Base-by-base conservation (phyloP, 1,140 invertebrate genomes). In the Hyles vespertilio region DNA sequence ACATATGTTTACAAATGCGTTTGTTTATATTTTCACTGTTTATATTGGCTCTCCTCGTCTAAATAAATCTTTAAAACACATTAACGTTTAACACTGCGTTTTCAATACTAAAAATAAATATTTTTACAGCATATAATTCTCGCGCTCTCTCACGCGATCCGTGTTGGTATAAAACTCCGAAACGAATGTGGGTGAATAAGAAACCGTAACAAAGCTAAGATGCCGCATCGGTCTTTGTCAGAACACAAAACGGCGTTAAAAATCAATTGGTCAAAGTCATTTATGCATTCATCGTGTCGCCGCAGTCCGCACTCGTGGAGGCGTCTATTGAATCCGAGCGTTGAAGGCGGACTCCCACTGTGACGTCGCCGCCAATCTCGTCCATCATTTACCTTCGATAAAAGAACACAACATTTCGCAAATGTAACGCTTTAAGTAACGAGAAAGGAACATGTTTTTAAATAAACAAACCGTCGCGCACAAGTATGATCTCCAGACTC, bases 191-290 rank as follows among this genome's bases (percentile, higher is more conserved):
- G 12, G 59, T 58, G 57, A 51, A 61, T 59, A 63, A 46, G 61
- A 61, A 70, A 71, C 71, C 62, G 66, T 63, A 61, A 68, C 59
- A 63, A 69, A 64, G 61, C 56, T 12, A 49, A 54, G 65, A 63
- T 56, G 67, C 49, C 59, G 68, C 70, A 77, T 70, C 46, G 51
- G 62, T 75, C 74, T 74, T 61, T 71, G 60, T 68, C 34, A 53
- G 22, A 58, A 57, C 34, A 69, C 72, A 75, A 75, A 63, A 71
- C 67, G 66, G 74, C 71, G 74, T 85, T 73, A 79, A 77, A 51
- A 84, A 85, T 86, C 80, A 82, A 86, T 85, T 85, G 79, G 81
- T 84, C 79, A 84, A 81, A 83, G 81, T 84, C 75, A 72, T 73
- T 77, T 70, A 64, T 67, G 59, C 68, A 80, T 83, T 83, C 70